Base-by-base conservation (phyloP, 1,140 invertebrate species). In the Psix sp. region DNA sequence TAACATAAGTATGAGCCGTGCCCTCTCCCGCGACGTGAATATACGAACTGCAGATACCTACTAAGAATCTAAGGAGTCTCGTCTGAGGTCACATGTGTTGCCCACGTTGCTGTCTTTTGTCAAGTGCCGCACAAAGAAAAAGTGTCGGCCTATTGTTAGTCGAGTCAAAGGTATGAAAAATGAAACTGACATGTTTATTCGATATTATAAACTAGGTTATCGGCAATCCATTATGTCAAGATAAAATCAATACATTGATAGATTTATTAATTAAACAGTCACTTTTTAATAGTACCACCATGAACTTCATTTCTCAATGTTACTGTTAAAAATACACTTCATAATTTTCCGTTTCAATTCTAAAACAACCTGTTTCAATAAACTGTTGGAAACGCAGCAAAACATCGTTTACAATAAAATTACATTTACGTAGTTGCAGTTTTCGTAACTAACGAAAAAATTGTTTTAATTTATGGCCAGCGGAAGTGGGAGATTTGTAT, bases 101-200 rank as follows among this genome's bases (percentile, higher is more conserved):
- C 81, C 85, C 85, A 85, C 85, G 83, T 86, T 86, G 83, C 83
- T 79, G 79, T 78, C 80, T 85, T 78, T 79, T 82, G 78, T 71
- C 46, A 15, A 57, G 51, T 49, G 36, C 11, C 20, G 14, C 48
- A 46, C 52, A 43, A 57, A 66, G 35, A 49, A 57, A 56, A 42
- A 33, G 18, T 35, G 29, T 6, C 9, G 6, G 11, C 1, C 13
- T 13, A 48, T 56, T 56, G 42, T 66, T 40, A 11, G 18, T 43
- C n/a, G 15, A 54, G 31, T 33, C 29, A 14, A 18, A 63, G 38
- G 20, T 45, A 46, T 26, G 49, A 52, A 46, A 46, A 65, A 63
- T 24, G 29, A 51, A 63, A 63, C 10, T 35, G 0, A 6, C 17
- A 10, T 39, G 18, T 45, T 38, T 54, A 20, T 16, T 39, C 15